These are phyloP conservation scores for Lophius piscatorius DNA, from an alignment of 2,113 vertebrate species.

Conservation along the genomic window DNA sequence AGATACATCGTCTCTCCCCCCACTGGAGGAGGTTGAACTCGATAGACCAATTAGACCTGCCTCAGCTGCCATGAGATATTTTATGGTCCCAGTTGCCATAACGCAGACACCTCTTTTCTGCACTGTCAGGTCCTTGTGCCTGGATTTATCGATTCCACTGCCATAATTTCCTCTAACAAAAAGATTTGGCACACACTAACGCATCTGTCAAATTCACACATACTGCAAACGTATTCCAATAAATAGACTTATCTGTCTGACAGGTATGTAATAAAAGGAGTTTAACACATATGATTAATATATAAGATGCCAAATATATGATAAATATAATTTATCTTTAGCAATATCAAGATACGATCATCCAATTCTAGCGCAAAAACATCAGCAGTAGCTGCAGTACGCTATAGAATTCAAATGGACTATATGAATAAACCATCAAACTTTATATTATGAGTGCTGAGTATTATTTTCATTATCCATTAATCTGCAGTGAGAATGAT, in stretches of 20 bases:
- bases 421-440: no score
- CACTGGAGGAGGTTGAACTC: slow-evolving; percentile 1
- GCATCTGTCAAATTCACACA: slow-evolving; percentile 7
- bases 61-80: slow-evolving; percentile 29
- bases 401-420: not conserved
- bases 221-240: not conserved
- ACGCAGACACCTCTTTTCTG: slow-evolving; percentile 17
- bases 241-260: slow-evolving; percentile 2
- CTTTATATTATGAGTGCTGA: not conserved
- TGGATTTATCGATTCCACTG: slow-evolving; percentile 8
- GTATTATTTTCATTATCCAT: not conserved
- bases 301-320: not conserved
- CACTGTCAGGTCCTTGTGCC: not conserved
- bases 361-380: slow-evolving; percentile 1
- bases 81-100: slow-evolving; percentile 11
- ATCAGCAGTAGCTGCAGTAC: not conserved
- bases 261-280: not conserved
- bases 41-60: slow-evolving; percentile 14
- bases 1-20: not conserved
- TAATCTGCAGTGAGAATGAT: no score
- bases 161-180: slow-evolving; percentile 11
- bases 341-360: not conserved
- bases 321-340: not conserved
- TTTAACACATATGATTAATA: not conserved
- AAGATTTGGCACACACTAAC: not conserved